Conservation (phyloP, 2,113 vertebrate genomes). For the Melanerpes aurifrons region DNA sequence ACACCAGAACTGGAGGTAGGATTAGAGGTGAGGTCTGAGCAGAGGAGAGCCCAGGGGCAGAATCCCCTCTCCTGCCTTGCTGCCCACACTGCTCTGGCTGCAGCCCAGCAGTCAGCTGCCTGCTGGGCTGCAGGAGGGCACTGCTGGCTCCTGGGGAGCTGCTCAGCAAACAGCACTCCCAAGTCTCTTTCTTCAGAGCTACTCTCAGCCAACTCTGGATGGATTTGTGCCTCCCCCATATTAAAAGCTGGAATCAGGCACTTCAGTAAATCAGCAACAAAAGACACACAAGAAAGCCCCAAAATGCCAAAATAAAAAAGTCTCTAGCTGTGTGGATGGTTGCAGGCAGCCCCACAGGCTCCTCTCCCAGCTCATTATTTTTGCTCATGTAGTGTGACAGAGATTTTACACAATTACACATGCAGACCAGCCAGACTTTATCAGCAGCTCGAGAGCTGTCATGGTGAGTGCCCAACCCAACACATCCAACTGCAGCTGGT, state of each 20-base stretch:
- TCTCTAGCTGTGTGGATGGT: neutral
- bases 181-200: too few species aligned
- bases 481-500: conserved; percentile 20
- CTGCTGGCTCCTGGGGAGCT: too few species aligned
- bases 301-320: neutral
- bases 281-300: neutral
- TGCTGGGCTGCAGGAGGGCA: too few species aligned
- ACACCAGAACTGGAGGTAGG: too few species aligned
- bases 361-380: conserved; percentile 38
- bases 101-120: too few species aligned
- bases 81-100: too few species aligned
- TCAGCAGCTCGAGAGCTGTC: conserved; percentile 17
- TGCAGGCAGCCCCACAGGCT: neutral
- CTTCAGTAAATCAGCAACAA: neutral
- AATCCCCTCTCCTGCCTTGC: too few species aligned
- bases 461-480: neutral
- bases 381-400: conserved; percentile 41
- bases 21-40: too few species aligned
- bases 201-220: too few species aligned
- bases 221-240: too few species aligned
- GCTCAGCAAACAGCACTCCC: too few species aligned
- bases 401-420: conserved; percentile 35
- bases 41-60: too few species aligned
- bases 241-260: neutral
- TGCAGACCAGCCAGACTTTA: conserved; percentile 31